These are phyloP conservation scores for Oedothorax gibbosus DNA, from an alignment of 1,140 invertebrate genomes.

Conservation along the genomic window DNA sequence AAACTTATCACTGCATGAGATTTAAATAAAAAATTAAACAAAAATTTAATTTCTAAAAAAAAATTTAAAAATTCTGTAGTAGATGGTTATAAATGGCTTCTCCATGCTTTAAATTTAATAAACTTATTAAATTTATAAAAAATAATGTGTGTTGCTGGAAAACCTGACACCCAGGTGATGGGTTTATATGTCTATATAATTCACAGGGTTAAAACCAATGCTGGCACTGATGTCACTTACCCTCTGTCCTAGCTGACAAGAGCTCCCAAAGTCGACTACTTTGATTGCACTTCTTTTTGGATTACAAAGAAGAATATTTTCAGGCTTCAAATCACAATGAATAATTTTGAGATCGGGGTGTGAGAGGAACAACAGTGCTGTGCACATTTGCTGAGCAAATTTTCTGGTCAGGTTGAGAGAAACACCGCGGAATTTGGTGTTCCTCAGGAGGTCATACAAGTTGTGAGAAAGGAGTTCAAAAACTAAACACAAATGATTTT, in stretches of 20 bases:
- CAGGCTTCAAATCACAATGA: slow-evolving; percentile 99
- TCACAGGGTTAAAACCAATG: background rate
- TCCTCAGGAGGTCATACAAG: slow-evolving; percentile 97
- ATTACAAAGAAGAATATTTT: slow-evolving; percentile 99
- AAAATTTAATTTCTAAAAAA: too few species aligned
- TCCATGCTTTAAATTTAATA: too few species aligned
- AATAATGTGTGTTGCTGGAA: too few species aligned
- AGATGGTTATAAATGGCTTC: too few species aligned
- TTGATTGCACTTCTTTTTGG: slow-evolving; percentile 99
- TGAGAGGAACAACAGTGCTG: slow-evolving; percentile 97
- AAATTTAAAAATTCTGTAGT: too few species aligned
- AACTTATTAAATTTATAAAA: too few species aligned
- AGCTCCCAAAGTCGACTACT: slow-evolving; percentile 99
- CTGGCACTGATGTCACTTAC: slow-evolving; percentile 74
- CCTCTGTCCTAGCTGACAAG: slow-evolving; percentile 97
- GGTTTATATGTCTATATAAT: background rate
- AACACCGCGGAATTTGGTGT: slow-evolving; percentile 99
- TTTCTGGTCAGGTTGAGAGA: slow-evolving; percentile 99
- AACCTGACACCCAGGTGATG: too few species aligned
- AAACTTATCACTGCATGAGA: too few species aligned
- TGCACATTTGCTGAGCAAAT: slow-evolving; percentile 98
- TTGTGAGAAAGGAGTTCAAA: slow-evolving; percentile 99
- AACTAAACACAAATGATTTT: slow-evolving; percentile 99
- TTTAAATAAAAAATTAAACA: too few species aligned
- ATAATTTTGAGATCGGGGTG: slow-evolving; percentile 99